phyloP scores from a whole-genome alignment of 2,888 invertebrate genomes.

The Girardia tigrina region DNA sequence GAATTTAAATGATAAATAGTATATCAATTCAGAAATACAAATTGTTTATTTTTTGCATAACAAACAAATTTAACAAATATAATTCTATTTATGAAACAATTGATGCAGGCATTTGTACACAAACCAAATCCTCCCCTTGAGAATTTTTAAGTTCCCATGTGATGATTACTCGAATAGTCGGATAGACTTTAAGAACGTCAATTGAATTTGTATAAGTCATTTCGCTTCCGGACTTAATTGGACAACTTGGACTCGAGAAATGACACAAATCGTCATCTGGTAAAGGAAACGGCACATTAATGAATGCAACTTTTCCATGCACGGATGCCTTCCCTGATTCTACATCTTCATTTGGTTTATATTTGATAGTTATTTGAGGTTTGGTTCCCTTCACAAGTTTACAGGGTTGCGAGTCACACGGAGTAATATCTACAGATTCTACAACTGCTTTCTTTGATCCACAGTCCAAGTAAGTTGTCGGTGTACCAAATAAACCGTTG shows the following conservation, averaged over 20 bases:
- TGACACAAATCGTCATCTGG: constrained; percentile 18
- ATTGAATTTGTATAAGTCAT: not conserved
- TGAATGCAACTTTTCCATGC: not conserved
- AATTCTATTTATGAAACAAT: constrained; percentile 28
- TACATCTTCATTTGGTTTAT: not conserved
- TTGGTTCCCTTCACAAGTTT: not conserved
- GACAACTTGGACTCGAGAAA: not conserved
- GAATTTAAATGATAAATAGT: too few species aligned
- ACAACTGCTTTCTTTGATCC: constrained; percentile 1
- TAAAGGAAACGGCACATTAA: constrained; percentile 21
- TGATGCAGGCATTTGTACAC: not conserved
- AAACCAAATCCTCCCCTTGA: constrained; percentile 21
- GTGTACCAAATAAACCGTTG: not conserved
- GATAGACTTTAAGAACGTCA: not conserved
- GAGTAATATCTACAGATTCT: constrained; percentile 12
- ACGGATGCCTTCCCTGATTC: not conserved
- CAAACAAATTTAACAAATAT: too few species aligned
- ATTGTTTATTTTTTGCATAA: too few species aligned
- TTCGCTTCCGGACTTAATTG: not conserved
- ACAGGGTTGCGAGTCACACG: not conserved
- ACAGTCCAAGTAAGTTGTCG: not conserved
- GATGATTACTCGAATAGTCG: not conserved
- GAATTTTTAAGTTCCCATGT: constrained; percentile 27
- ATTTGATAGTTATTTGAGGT: not conserved
- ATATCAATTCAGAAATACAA: too few species aligned